Base-by-base conservation (phyloP, 2,888 invertebrate genomes). In the Drosophila mettleri region DNA sequence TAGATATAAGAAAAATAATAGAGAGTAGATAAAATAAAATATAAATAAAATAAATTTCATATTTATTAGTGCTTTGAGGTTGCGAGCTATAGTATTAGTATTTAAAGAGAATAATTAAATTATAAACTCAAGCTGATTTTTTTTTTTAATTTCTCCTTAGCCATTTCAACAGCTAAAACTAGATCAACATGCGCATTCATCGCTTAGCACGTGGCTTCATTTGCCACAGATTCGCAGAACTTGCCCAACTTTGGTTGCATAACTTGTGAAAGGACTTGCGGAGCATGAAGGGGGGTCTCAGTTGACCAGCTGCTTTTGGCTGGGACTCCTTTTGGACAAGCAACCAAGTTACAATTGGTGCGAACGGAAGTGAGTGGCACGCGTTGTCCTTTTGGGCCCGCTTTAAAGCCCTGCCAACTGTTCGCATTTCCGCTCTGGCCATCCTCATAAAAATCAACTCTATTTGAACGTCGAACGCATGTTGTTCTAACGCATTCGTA, bases 361-460 rank as follows among this genome's bases (percentile, higher is more conserved):
- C n/a, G n/a, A n/a, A n/a, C n/a, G n/a, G n/a, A n/a, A n/a, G n/a
- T n/a, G n/a, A n/a, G n/a, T 75, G 73, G 83, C 88, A 86, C 84
- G 88, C 68, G 88, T 67, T 80, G 58, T 72, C 52, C 36, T 45
- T 75, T 60, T 61, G 48, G 55, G 60, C 39, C 46, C 69, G 65
- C 58, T 74, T 62, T 59, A 59, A 77, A 64, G 70, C 68, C 69
- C 65, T 75, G 60, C 80, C 86, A 78, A 87, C 83, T 83, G 89
- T 85, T 63, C 84, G 45, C 75, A 80, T 80, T 86, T 90, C 88
- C 86, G 86, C 72, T 82, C 22, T 36, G 16, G 51, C 51, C 27
- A 18, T 51, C 49, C 45, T 29, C 55, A 60, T 67, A 54, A 62
- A 39, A 36, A 20, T 12, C 62, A 57, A 14, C 12, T 54, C 29